Conservation (phyloP, 2,113 vertebrate genomes). For the Siniperca knerii region DNA sequence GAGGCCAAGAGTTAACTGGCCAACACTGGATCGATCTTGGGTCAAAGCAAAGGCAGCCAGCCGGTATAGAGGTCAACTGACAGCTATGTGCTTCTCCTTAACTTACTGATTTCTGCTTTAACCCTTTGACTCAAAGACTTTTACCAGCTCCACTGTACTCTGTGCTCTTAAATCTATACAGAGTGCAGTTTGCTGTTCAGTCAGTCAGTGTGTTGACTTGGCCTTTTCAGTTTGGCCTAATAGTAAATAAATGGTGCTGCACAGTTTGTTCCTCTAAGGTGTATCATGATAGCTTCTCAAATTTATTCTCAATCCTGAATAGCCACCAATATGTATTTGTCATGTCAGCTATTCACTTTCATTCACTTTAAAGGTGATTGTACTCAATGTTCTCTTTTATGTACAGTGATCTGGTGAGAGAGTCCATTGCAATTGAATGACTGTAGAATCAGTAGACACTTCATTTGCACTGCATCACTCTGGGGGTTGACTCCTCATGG, state of each 20-base stretch:
- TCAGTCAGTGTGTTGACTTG: conserved; percentile 24
- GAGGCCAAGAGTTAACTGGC: conserved; percentile 71
- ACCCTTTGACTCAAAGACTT: conserved; percentile 64
- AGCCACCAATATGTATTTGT: background rate
- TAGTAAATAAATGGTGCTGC: conserved; percentile 4
- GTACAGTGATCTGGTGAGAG: conserved; percentile 16
- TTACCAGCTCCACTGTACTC: conserved; percentile 47
- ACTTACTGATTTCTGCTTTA: conserved; percentile 75
- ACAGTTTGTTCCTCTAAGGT: conserved; percentile 12
- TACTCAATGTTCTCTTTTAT: background rate
- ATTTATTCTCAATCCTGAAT: conserved; percentile 8
- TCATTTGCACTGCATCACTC: conserved; percentile 50
- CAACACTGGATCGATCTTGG: conserved; percentile 71
- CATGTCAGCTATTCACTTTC: conserved; percentile 3
- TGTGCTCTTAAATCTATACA: conserved; percentile 53
- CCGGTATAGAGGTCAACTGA: conserved; percentile 57
- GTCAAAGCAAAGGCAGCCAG: conserved; percentile 64
- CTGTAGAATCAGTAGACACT: conserved; percentile 43
- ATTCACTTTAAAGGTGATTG: background rate
- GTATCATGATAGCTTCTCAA: conserved; percentile 1
- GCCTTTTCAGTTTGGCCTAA: background rate
- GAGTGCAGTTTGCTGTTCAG: conserved; percentile 28
- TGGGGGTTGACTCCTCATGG: conserved; percentile 41
- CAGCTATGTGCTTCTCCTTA: conserved; percentile 75
- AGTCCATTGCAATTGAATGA: conserved; percentile 34